A percentile compares a stretch with the other conserved stretches of the same genome.
phyloP scores from a whole-genome alignment of 1,140 invertebrate genomes.

The Nylanderia fulva region DNA sequence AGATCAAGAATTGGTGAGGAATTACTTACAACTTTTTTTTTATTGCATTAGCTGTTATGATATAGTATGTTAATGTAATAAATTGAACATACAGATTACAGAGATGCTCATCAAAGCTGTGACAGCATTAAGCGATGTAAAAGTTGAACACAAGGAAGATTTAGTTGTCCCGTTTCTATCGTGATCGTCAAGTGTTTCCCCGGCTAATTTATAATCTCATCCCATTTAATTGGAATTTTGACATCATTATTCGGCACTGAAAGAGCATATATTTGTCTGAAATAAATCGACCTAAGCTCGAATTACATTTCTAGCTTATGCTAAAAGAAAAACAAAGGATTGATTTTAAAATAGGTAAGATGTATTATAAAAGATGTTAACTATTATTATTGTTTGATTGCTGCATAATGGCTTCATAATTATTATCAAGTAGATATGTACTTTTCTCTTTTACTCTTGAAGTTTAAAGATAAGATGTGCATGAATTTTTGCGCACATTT shows the following conservation, averaged over 20 bases:
- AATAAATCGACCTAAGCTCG: conserved; percentile 37
- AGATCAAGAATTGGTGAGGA: conserved; percentile 87
- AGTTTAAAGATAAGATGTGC: conserved; percentile 9
- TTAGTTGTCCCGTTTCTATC: conserved; percentile 91
- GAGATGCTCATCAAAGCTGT: conserved; percentile 89
- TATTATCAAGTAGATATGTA: conserved; percentile 48
- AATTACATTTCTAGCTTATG: conserved; percentile 36
- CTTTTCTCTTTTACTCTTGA: conserved; percentile 31
- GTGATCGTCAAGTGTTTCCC: conserved; percentile 75
- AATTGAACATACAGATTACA: conserved; percentile 87
- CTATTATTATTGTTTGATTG: conserved; percentile 40
- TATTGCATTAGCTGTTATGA: not conserved
- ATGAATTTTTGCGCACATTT: not conserved
- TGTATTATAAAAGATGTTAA: conserved; percentile 64
- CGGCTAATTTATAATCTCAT: conserved; percentile 49
- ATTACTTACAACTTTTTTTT: conserved; percentile 55
- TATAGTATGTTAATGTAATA: conserved; percentile 3
- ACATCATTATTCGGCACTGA: conserved; percentile 5
- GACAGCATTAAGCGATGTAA: conserved; percentile 89
- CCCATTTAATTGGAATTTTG: conserved; percentile 51
- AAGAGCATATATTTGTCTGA: conserved; percentile 29
- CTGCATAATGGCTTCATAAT: conserved; percentile 47
- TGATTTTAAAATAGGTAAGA: conserved; percentile 27
- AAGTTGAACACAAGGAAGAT: conserved; percentile 93
- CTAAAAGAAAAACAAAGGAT: conserved; percentile 30